These are phyloP conservation scores for Clinocottus analis DNA, from an alignment of 2,113 vertebrate species.

Conservation along the genomic window DNA sequence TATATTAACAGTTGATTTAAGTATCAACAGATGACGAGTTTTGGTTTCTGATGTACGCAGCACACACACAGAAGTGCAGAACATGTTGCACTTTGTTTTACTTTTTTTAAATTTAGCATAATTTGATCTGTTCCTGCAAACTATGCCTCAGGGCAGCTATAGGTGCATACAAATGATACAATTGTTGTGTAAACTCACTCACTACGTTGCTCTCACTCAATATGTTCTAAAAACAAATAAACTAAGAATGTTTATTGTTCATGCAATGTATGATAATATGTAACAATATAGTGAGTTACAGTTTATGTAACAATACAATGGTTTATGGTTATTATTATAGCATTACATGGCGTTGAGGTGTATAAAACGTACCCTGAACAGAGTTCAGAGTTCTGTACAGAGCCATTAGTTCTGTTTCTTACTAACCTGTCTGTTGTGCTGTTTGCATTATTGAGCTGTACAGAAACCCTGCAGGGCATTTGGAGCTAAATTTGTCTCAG, in stretches of 20 bases:
- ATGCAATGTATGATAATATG: background rate
- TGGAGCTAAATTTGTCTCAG: constrained; percentile 20
- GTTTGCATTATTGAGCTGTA: background rate
- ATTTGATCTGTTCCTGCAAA: constrained; percentile 46
- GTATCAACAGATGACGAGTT: background rate
- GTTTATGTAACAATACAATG: background rate
- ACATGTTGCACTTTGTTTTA: constrained; percentile 14
- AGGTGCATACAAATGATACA: constrained; percentile 31
- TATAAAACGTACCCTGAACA: background rate
- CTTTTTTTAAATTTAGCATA: constrained; percentile 14
- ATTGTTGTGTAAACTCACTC: background rate
- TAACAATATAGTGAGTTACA: background rate
- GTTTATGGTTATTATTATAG: background rate
- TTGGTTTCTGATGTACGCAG: background rate
- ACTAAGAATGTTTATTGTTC: background rate
- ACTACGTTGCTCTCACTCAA: background rate
- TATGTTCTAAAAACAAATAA: background rate
- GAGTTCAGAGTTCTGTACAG: too few species aligned
- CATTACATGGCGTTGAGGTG: background rate
- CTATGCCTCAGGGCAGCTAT: background rate
- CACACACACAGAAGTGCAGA: constrained; percentile 13
- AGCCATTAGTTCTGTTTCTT: constrained; percentile 1
- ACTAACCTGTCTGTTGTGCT: constrained; percentile 2
- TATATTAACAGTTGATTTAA: background rate
- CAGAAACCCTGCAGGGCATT: constrained; percentile 7